Percentiles rank a stretch among this genome's conserved stretches.
Conservation (phyloP, 2,113 vertebrate genomes). For the Scomber scombrus region DNA sequence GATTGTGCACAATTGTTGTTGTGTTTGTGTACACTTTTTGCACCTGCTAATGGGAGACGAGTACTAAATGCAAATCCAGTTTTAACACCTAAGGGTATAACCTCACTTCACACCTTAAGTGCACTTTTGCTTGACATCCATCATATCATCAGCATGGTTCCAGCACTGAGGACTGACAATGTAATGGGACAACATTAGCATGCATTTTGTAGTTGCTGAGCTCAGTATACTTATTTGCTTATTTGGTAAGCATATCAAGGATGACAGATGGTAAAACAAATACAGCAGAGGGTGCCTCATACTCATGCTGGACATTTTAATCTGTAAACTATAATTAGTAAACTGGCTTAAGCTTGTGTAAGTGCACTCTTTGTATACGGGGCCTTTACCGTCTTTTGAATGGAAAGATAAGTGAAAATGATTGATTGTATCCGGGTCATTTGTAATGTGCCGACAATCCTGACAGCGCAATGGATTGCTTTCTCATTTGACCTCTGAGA, state of each 20-base stretch:
- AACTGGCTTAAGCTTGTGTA: constrained; percentile 35
- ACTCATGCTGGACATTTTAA: constrained; percentile 6
- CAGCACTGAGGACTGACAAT: constrained; percentile 24
- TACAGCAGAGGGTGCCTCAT: neutral
- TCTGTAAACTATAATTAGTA: constrained; percentile 22
- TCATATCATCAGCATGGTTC: constrained; percentile 46
- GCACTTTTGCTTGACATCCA: constrained; percentile 82
- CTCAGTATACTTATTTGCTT: neutral
- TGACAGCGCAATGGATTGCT: constrained; percentile 74
- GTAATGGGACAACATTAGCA: constrained; percentile 27
- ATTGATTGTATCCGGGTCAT: constrained; percentile 66
- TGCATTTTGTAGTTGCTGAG: constrained; percentile 24
- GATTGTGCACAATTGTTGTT: constrained; percentile 64
- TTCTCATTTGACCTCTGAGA: constrained; percentile 68
- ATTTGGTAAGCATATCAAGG: constrained; percentile 4
- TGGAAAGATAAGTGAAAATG: constrained; percentile 69
- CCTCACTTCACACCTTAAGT: constrained; percentile 81
- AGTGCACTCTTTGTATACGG: constrained; percentile 14
- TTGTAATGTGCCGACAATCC: constrained; percentile 63
- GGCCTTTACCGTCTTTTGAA: constrained; percentile 26
- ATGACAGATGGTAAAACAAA: constrained; percentile 9
- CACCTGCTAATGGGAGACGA: constrained; percentile 34
- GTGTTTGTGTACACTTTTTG: constrained; percentile 42
- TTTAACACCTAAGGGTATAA: constrained; percentile 71
- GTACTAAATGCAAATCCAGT: constrained; percentile 67